Percentiles rank a stretch among this genome's conserved stretches.
These are phyloP conservation scores for Sabellastarte sp. DNA, from an alignment of 2,888 invertebrate species.

Conservation along the genomic window DNA sequence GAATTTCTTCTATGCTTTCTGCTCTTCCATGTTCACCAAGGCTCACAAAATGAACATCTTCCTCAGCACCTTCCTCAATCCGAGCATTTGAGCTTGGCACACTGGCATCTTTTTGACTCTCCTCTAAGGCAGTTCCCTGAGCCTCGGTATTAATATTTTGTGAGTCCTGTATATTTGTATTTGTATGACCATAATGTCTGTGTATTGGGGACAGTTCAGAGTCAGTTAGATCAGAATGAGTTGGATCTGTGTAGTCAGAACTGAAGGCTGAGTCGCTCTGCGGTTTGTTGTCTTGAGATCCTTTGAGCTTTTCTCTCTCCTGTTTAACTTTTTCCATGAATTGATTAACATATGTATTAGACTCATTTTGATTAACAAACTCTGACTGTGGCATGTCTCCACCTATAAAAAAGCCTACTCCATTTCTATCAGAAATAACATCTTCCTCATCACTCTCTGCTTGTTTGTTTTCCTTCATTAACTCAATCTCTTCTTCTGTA, in stretches of 20 bases:
- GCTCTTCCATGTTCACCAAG: neutral
- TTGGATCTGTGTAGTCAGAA: neutral
- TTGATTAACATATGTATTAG: too few species aligned
- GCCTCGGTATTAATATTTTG: too few species aligned
- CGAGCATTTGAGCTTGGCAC: neutral
- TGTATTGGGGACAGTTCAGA: neutral
- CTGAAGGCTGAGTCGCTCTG: neutral
- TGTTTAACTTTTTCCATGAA: neutral
- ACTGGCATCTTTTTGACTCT: neutral
- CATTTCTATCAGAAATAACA: neutral
- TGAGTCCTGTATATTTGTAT: too few species aligned
- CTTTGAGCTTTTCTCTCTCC: neutral
- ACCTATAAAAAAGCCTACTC: neutral
- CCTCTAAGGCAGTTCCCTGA: neutral
- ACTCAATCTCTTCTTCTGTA: neutral
- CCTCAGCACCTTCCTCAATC: neutral
- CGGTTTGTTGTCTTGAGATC: neutral
- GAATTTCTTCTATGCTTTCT: constrained; percentile 5
- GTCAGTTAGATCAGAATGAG: neutral
- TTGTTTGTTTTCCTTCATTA: neutral
- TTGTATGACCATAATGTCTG: too few species aligned
- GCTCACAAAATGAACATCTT: neutral
- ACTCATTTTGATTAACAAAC: too few species aligned
- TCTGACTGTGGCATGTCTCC: too few species aligned
- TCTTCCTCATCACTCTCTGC: neutral